Base-by-base conservation (phyloP, 2,797 vertebrate genomes). In the Halcyon badia region DNA sequence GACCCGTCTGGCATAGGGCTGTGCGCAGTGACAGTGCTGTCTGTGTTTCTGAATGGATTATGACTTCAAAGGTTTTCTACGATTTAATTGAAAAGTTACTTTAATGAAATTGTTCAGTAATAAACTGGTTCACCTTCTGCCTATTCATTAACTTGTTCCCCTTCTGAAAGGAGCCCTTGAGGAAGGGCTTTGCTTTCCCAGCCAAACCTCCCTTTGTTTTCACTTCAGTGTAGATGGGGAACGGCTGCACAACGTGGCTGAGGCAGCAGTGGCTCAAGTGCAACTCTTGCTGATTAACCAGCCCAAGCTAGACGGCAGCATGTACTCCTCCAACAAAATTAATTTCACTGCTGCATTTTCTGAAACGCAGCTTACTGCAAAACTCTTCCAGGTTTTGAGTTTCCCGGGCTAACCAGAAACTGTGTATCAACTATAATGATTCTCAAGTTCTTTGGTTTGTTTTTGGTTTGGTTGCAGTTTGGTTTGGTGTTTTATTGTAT, bases 21-120 rank as follows among this genome's bases (percentile, higher is more conserved):
- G 21, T 25, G 28, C 54, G 39, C 35, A 71, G 19, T 31, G 44
- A 66, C 49, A 93, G 77, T 60, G 41, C 64, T 80, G 69, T 58
- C 41, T 65, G 5, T 41, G 51, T 65, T 83, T 68, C 65, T 83
- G 51, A 91, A 56, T 65, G 75, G 92, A 52, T 78, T 90, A 78
- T 28, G 82, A 92, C 80, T 85, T 95, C 83, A 88, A 48, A 92
- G 78, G 61, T 57, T 85, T 70, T 52, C 28, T 25, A 3, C 42
- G 13, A 41, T 61, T 82, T 84, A 77, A 90, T 56, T 77, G 87
- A 39, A 54, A 76, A 80, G 64, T 52, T 78, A 51, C n/a, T 46
- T 19, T 83, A 65, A 42, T 90, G 33, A 85, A 82, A 90, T 85
- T 78, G 51, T n/a, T 64, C 46, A 20, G 56, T 73, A 85, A 82